Evolutionary conservation across 2,888 invertebrate genomes (phyloP).

Genomic region (Apodemia duryi): DNA sequence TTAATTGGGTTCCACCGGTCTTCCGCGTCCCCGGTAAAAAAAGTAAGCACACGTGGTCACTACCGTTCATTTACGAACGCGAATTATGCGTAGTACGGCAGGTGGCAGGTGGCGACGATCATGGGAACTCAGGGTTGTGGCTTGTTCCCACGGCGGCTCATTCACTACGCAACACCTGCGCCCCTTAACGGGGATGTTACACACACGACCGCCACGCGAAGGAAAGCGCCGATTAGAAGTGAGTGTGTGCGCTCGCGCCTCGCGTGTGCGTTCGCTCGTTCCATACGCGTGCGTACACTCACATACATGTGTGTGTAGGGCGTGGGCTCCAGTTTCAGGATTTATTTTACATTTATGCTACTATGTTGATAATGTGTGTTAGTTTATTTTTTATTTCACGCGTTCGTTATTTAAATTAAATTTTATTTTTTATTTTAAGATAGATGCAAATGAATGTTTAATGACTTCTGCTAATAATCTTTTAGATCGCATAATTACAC

Average conservation of each 20-base stretch:
- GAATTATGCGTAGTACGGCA: slow-evolving; percentile 79
- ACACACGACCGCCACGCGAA: slow-evolving; percentile 77
- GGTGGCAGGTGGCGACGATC: slow-evolving; percentile 67
- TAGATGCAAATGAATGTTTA: background rate
- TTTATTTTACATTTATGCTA: slow-evolving; percentile 43
- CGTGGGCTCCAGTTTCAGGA: slow-evolving; percentile 48
- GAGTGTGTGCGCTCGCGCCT: slow-evolving; percentile 32
- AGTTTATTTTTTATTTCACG: slow-evolving; percentile 36
- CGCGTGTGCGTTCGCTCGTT: slow-evolving; percentile 37
- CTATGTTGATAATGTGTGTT: slow-evolving; percentile 33
- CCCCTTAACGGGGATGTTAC: slow-evolving; percentile 72
- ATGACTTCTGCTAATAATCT: slow-evolving; percentile 5
- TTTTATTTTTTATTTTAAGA: slow-evolving; percentile 40
- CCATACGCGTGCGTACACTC: slow-evolving; percentile 29
- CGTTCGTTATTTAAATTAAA: slow-evolving; percentile 44
- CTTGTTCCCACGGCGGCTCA: slow-evolving; percentile 74
- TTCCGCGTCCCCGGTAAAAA: slow-evolving; percentile 70
- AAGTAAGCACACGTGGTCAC: slow-evolving; percentile 75
- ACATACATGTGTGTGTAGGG: slow-evolving; percentile 35
- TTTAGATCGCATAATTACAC: background rate
- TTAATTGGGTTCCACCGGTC: slow-evolving; percentile 69
- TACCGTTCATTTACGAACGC: slow-evolving; percentile 79
- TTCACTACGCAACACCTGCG: slow-evolving; percentile 74
- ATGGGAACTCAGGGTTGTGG: slow-evolving; percentile 73
- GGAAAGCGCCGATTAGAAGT: slow-evolving; percentile 65